phyloP scores from a whole-genome alignment of 2,888 invertebrate species.

The Zygothrica quintamaculata region DNA sequence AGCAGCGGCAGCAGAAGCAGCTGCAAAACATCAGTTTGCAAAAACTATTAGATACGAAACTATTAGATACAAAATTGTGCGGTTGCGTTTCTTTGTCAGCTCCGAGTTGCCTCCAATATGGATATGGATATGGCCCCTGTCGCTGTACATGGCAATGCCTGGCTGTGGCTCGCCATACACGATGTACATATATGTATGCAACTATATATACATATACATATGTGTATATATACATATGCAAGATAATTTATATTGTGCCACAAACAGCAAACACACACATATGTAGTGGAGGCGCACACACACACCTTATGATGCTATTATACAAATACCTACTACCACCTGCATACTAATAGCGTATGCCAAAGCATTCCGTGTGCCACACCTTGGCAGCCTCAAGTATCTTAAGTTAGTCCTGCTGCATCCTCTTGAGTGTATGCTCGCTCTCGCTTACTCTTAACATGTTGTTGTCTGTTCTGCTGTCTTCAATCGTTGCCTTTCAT shows the following conservation, averaged over 20 bases:
- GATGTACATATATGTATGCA: constrained; percentile 20
- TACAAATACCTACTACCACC: constrained; percentile 64
- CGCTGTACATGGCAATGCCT: constrained; percentile 55
- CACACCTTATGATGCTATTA: constrained; percentile 61
- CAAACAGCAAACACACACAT: constrained; percentile 18
- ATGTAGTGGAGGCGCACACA: constrained; percentile 20
- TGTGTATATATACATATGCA: constrained; percentile 6
- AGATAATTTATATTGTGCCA: constrained; percentile 49
- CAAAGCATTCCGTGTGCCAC: constrained; percentile 38
- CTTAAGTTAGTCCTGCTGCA: constrained; percentile 19
- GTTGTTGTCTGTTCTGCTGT: no score
- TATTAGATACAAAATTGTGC: constrained; percentile 61
- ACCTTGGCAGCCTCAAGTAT: constrained; percentile 40
- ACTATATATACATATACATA: constrained; percentile 4
- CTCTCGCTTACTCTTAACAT: no score
- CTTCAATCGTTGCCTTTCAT: not conserved
- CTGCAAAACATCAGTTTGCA: constrained; percentile 60
- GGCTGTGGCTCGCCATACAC: constrained; percentile 40
- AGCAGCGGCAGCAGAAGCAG: no score
- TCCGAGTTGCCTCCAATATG: constrained; percentile 48
- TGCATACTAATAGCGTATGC: constrained; percentile 66
- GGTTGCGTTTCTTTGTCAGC: constrained; percentile 43
- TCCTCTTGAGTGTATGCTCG: no score
- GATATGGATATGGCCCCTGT: constrained; percentile 53
- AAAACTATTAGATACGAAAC: constrained; percentile 70